Percentiles rank a stretch among this genome's conserved stretches.
phyloP scores from a whole-genome alignment of 2,888 invertebrate species.

The Bruchidius siliquastri region DNA sequence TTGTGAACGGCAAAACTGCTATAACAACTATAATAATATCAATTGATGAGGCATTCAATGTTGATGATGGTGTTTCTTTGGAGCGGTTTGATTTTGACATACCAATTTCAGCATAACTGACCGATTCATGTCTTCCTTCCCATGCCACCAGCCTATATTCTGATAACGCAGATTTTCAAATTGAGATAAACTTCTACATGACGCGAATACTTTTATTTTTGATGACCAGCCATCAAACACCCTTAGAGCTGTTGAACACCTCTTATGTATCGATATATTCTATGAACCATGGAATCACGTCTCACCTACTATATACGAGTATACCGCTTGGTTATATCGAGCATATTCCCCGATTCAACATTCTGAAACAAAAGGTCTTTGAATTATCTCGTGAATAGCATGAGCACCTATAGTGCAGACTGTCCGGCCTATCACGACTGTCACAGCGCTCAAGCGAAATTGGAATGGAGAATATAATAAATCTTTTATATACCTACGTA shows the following conservation, averaged over 20 bases:
- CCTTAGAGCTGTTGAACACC: neutral
- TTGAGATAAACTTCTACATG: no score
- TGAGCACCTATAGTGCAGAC: neutral
- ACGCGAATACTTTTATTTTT: no score
- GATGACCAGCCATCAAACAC: no score
- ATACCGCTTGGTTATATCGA: neutral
- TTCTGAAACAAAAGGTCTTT: neutral
- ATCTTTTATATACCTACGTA: neutral
- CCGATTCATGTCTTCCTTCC: no score
- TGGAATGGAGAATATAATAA: neutral
- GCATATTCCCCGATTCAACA: neutral
- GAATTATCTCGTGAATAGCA: neutral
- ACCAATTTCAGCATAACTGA: no score
- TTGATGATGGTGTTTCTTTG: no score
- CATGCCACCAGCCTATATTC: no score
- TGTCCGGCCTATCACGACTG: neutral
- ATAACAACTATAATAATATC: no score
- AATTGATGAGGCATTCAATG: no score
- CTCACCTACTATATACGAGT: neutral
- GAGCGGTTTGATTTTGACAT: no score
- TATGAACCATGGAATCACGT: neutral
- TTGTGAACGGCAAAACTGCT: no score
- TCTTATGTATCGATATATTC: neutral
- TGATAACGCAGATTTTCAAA: no score
- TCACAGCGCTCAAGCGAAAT: neutral